Base-by-base conservation (phyloP, 1,140 invertebrate genomes). In the Aethina tumida region DNA sequence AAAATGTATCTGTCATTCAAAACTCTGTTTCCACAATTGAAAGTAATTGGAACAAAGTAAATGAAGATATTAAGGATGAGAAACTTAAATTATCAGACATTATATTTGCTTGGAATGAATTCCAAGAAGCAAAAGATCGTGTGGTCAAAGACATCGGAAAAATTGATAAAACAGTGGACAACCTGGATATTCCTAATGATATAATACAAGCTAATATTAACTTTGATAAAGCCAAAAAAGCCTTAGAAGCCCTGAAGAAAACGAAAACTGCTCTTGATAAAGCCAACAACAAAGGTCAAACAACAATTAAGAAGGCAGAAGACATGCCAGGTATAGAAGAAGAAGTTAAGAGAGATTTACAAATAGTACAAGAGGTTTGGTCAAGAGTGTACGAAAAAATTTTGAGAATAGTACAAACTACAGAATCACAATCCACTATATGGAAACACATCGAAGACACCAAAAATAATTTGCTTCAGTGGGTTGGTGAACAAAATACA, bases 371-470 rank as follows among this genome's bases (percentile, higher is more conserved):
- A 47, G 71, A 77, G 15, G 66, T 73, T n/a, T 93, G 85, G 76
- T 78, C 87, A 48, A 74, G 77, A 30, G 66, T 73, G 9, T 76
- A 82, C 49, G 74, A 81, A 39, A 72, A 76, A 40, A 68, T 81
- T 2, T 73, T 76, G 10, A 77, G 79, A 40, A 71, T 75, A 41
- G 71, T 78, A 7, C 79, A 91, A 60, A 76, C 77, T 28, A 75
- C 85, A 25, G 90, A 96, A 61, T 84, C 87, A 1, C 87, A 94
- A 59, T 66, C 83, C 0, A 79, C 88, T 4, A 81, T 94, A 29
- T 94, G 90, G 89, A 85, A 88, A 47, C 87, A 94, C 60, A 83
- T 95, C 4, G 81, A 90, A 36, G 82, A 87, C 43, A 75, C 79
- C 0, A 88, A 86, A 54, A 79, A 82, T 45, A 84, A 90, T 55